phyloP scores from a whole-genome alignment of 2,113 vertebrate genomes.

The Ictidomys tridecemlineatus region DNA sequence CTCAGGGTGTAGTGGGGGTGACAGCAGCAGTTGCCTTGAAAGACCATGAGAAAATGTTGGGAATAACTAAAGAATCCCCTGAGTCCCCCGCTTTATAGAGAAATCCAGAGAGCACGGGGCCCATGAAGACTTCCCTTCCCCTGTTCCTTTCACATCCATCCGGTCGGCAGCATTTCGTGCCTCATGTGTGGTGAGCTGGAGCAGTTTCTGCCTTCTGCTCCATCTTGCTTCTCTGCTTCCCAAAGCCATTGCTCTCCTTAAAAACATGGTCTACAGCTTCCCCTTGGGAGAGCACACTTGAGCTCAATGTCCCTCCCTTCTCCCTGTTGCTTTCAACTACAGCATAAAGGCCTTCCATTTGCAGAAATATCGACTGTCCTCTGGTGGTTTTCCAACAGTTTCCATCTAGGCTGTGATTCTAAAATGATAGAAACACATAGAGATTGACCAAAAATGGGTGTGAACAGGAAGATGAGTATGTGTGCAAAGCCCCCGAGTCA shows the following conservation, averaged over 20 bases:
- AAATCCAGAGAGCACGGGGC: not conserved
- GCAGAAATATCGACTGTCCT: not conserved
- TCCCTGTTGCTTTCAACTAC: not conserved
- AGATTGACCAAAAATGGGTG: not conserved
- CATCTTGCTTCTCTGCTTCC: not conserved
- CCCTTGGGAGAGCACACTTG: not conserved
- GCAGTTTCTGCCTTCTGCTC: not conserved
- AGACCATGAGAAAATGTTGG: not conserved
- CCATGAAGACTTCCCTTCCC: not conserved
- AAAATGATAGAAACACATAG: slow-evolving; percentile 8
- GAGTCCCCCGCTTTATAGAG: not conserved
- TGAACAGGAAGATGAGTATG: not conserved
- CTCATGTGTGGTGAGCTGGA: not conserved
- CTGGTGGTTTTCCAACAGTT: not conserved
- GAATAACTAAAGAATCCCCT: not conserved
- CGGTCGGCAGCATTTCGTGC: not conserved
- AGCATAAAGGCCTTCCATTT: not conserved
- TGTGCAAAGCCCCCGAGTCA: not conserved
- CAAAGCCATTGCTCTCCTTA: not conserved
- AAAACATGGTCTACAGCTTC: not conserved
- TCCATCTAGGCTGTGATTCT: not conserved
- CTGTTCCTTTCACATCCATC: not conserved
- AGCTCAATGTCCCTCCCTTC: not conserved
- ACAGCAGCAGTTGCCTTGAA: not conserved
- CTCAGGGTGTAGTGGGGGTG: too few species aligned